Conservation (phyloP, 2,113 vertebrate species). For the Myotis brandtii region DNA sequence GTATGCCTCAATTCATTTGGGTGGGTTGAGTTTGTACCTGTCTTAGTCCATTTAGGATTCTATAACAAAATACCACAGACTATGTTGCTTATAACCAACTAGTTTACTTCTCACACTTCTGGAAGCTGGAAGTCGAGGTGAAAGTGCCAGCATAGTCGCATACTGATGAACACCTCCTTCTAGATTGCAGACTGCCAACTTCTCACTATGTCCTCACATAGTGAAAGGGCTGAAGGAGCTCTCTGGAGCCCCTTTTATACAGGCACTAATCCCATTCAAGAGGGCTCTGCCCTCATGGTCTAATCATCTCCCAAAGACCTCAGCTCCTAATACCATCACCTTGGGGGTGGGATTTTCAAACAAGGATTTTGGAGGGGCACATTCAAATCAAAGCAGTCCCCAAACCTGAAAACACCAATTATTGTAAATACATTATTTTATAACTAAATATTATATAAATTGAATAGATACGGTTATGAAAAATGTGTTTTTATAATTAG, state of each 20-base stretch:
- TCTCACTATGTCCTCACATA: background rate
- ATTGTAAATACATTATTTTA: background rate
- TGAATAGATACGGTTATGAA: background rate
- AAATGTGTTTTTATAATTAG: background rate
- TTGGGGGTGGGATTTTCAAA: background rate
- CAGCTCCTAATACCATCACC: background rate
- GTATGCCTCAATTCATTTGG: background rate
- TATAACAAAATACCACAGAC: background rate
- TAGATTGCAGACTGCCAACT: background rate
- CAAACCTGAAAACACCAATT: background rate
- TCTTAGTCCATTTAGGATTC: background rate
- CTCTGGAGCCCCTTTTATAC: no score
- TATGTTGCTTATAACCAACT: background rate
- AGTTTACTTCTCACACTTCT: background rate
- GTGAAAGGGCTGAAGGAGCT: no score
- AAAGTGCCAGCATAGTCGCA: background rate
- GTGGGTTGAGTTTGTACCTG: background rate
- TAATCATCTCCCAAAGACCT: no score
- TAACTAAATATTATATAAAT: background rate
- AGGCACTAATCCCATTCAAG: no score
- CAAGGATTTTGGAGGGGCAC: background rate
- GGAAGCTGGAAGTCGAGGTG: background rate
- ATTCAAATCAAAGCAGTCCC: background rate
- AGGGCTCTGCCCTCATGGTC: no score
- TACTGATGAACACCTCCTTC: background rate